These are phyloP conservation scores for Simalia tracyae DNA, from an alignment of 2,797 vertebrate species.

Conservation along the genomic window DNA sequence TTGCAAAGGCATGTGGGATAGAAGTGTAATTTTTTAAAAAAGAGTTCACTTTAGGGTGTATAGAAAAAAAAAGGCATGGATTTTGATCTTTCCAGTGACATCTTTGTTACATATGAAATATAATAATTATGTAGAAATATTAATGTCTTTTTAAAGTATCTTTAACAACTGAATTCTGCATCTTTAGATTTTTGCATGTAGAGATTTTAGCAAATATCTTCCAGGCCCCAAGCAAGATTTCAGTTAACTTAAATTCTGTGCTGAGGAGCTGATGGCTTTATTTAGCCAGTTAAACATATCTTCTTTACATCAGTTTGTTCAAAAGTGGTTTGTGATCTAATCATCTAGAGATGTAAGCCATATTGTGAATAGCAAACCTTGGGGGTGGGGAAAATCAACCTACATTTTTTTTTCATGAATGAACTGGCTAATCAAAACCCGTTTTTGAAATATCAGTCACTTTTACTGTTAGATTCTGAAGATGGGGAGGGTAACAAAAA, in stretches of 20 bases:
- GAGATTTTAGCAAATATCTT: conserved; percentile 42
- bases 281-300: conserved; percentile 72
- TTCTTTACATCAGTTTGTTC: conserved; percentile 69
- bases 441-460: conserved; percentile 61
- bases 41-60: no score
- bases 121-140: not conserved
- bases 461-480: conserved; percentile 52
- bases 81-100: conserved; percentile 36
- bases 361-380: conserved; percentile 62
- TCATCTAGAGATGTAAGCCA: conserved; percentile 61
- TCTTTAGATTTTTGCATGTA: conserved; percentile 23
- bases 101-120: conserved; percentile 26
- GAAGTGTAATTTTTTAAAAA: not conserved
- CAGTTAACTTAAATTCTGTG: conserved; percentile 61
- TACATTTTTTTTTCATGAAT: conserved; percentile 51
- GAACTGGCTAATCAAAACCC: conserved; percentile 61
- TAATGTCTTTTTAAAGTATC: not conserved
- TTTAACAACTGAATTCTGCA: not conserved
- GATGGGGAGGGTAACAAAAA: not conserved
- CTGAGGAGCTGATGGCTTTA: conserved; percentile 65
- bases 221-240: conserved; percentile 42
- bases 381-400: conserved; percentile 49
- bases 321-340: conserved; percentile 69
- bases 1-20: not conserved
- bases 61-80: not conserved